Evolutionary conservation across 2,797 vertebrate genomes (phyloP), one percentile per base, ranked within the genome.

Genomic region (Antrozous pallidus): DNA sequence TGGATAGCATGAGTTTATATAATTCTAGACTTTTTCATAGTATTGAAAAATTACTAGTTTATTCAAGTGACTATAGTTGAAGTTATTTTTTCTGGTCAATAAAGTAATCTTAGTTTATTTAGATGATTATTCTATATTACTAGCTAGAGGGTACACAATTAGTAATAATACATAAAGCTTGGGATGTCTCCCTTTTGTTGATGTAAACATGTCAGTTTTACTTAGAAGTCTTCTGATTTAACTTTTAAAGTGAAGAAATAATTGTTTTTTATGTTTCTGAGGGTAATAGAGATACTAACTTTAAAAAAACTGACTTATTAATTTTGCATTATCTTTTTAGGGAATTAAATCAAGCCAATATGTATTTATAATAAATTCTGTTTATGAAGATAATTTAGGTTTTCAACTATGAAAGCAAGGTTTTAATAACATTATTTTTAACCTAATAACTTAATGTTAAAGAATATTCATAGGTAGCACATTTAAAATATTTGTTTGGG

Each of bases 21-120:
- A 83, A 94, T 90, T 92, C 24, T 92, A 31, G 40, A 69, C 6
- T 28, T 95, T 86, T 94, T 91, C 24, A 77, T 49, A 83, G 26
- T 65, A 45, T 78, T 88, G 1, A 81, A 87, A 74, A 70, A 71
- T 92, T 69, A 70, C 33, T 92, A 69, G 73, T 70, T 90, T 92
- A 20, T 54, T 94, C 31, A 91, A 80, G 17, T 87, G 36, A 77
- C 93, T 56, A 22, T 92, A n/a, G 83, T 88, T 81, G 56, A 85
- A 31, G 14, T 84, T 93, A n/a, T 77, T 81, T 63, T 88, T 75
- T 45, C 71, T 65, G 20, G 11, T 78, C 58, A 88, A 26, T 65
- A 79, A 79, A 91, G 40, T 89, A 84, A 90, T 22, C 20, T 42
- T 71, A 0, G 8, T 17, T 77, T 92, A 42, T 75, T 94, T 91